Percentiles rank a stretch among this genome's conserved stretches.
phyloP scores from a whole-genome alignment of 2,113 vertebrate genomes.

The Limnothrissa miodon region DNA sequence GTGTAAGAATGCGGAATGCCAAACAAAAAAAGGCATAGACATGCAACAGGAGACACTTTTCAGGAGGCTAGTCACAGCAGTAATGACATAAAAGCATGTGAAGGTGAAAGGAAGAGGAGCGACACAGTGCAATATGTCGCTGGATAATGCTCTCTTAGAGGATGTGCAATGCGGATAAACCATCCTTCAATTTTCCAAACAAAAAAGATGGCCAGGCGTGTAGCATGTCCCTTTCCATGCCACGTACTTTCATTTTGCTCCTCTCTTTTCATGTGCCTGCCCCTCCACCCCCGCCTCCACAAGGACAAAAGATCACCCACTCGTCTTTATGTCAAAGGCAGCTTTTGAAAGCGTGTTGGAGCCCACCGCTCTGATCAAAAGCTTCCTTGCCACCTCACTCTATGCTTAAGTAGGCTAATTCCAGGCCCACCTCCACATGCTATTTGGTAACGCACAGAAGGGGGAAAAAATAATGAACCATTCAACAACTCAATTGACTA shows the following conservation, averaged over 20 bases:
- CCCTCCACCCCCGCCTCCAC: background rate
- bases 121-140: background rate
- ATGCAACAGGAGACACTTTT: background rate
- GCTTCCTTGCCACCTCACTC: slow-evolving; percentile 30
- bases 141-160: background rate
- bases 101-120: background rate
- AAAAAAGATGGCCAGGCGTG: background rate
- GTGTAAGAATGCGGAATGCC: background rate
- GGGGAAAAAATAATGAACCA: background rate
- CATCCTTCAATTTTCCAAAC: background rate
- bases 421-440: slow-evolving; percentile 28
- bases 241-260: slow-evolving; percentile 25
- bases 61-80: background rate
- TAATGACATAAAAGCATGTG: background rate
- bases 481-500: background rate
- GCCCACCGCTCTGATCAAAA: slow-evolving; percentile 44
- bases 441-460: slow-evolving; percentile 36
- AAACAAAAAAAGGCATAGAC: background rate
- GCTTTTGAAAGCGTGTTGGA: slow-evolving; percentile 40
- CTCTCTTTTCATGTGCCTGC: slow-evolving; percentile 20
- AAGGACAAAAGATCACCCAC: slow-evolving; percentile 40
- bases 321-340: slow-evolving; percentile 41
- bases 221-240: background rate
- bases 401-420: slow-evolving; percentile 35
- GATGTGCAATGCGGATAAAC: background rate